phyloP scores from a whole-genome alignment of 1,140 invertebrate species.

The Drosophila aff. region DNA sequence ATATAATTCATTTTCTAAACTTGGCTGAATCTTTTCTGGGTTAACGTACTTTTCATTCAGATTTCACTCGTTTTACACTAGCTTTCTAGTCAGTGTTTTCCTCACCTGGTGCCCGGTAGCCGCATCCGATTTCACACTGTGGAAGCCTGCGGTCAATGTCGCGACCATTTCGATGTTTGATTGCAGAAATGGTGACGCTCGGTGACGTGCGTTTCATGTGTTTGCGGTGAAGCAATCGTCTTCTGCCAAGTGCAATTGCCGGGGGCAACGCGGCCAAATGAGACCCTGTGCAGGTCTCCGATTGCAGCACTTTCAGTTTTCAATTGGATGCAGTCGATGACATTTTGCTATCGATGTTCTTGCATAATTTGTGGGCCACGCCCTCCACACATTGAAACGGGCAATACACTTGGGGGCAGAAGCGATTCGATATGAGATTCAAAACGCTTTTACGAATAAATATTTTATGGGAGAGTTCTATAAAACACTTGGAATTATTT shows the following conservation, averaged over 20 bases:
- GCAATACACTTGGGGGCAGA: neutral
- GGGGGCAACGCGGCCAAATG: conserved; percentile 38
- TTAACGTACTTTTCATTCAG: neutral
- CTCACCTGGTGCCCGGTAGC: neutral
- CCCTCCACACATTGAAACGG: neutral
- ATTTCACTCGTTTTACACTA: neutral
- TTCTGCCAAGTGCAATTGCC: conserved; percentile 52
- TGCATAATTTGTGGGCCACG: conserved; percentile 55
- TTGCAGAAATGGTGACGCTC: conserved; percentile 45
- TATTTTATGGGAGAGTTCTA: neutral
- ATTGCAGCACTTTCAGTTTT: conserved; percentile 69
- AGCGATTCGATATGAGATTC: conserved; percentile 6
- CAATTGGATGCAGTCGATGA: conserved; percentile 43
- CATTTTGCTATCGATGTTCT: conserved; percentile 45
- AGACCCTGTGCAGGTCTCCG: conserved; percentile 48
- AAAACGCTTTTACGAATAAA: neutral
- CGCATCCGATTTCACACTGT: conserved; percentile 55
- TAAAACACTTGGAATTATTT: neutral
- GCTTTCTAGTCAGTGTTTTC: neutral
- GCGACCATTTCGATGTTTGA: conserved; percentile 58
- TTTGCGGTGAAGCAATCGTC: conserved; percentile 38
- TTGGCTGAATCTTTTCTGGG: neutral
- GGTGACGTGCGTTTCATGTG: conserved; percentile 36
- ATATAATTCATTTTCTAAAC: neutral
- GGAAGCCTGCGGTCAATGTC: conserved; percentile 49